Base-by-base conservation (phyloP, 2,113 vertebrate genomes). In the Lagopus muta region DNA sequence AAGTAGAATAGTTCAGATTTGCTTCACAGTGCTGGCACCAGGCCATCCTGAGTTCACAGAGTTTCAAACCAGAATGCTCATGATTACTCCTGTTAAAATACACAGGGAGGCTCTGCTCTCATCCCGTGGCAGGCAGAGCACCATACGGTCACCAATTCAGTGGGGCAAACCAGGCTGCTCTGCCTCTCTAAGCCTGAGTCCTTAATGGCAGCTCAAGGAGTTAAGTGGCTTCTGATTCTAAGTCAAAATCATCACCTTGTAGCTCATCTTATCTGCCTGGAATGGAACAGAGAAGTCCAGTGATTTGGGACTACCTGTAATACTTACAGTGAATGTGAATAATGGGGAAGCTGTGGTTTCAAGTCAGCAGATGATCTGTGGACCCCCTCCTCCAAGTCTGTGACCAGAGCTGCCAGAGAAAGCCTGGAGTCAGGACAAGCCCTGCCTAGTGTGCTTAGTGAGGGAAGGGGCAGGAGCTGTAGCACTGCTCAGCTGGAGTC, bases 1-100 rank as follows among this genome's bases (percentile, higher is more conserved):
- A 78, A 82, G 28, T 58, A 66, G 71, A 88, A 94, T 62, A 94
- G 38, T 60, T 30, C 88, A 71, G 30, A 83, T 13, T 71, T 88
- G 38, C 17, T 90, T 90, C n/a, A 8, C 24, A 36, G 25, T 45
- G 40, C 61, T 94, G 69, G 62, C 45, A 55, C 17, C 54, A 75
- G 71, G 66, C 70, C 32, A 45, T 61, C 48, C 30, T 66, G 50
- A 62, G 45, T 54, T 61, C 8, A 57, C 43, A 40, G 10, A 38
- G 36, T 43, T 87, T 67, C 71, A 73, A 45, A 66, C 27, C 36
- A 55, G 48, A 76, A 11, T 7, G 62, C 22, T 74, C 0, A 0
- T 19, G 22, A 2, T 0, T n/a, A 2, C 57, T 69, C 28, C 27
- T 61, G 40, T 69, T 48, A 81, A n/a, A 66, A 47, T 2, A 16